Base-by-base conservation (phyloP, 1,140 invertebrate genomes). In the Gonioctena quinquepunctata region DNA sequence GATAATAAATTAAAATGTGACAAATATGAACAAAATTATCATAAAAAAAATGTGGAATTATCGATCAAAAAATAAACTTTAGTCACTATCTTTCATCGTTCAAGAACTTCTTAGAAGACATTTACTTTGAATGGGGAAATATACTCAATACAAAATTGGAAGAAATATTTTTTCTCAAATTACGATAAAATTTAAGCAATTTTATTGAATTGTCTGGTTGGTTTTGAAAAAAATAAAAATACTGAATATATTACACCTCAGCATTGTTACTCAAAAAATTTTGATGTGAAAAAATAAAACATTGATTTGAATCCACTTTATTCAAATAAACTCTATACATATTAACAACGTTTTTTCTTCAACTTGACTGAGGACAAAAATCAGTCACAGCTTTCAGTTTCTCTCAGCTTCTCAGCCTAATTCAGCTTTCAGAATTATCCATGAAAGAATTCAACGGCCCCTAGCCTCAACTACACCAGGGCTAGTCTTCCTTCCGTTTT, bases 401-500 rank as follows among this genome's bases (percentile, higher is more conserved):
- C 33, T 42, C 6, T 7, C n/a, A n/a, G n/a, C n/a, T 42, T n/a
- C 33, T 42, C 33, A 6, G 6, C 33, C 6, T 42, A 42, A 42
- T 42, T n/a, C n/a, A n/a, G n/a, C n/a, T n/a, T n/a, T n/a, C n/a
- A n/a, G n/a, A n/a, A n/a, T n/a, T n/a, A n/a, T n/a, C n/a, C n/a
- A n/a, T n/a, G n/a, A n/a, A n/a, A n/a, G n/a, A n/a, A n/a, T n/a
- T n/a, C n/a, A n/a, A n/a, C n/a, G n/a, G n/a, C n/a, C n/a, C n/a
- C n/a, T n/a, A n/a, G n/a, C n/a, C n/a, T n/a, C n/a, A n/a, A 8
- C 25, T 26, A 54, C 22, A 26, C 48, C 22, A 49, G 8, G 5
- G 67, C 66, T 75, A 75, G 50, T 76, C 75, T 11, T 76, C 75
- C 27, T 75, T 76, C 16, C 64, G 65, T 48, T 73, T 73, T 21